A percentile compares a stretch with the other conserved stretches of the same genome.
These are phyloP conservation scores for Mastomys natalensis DNA, from an alignment of 2,113 vertebrate species.

Conservation along the genomic window DNA sequence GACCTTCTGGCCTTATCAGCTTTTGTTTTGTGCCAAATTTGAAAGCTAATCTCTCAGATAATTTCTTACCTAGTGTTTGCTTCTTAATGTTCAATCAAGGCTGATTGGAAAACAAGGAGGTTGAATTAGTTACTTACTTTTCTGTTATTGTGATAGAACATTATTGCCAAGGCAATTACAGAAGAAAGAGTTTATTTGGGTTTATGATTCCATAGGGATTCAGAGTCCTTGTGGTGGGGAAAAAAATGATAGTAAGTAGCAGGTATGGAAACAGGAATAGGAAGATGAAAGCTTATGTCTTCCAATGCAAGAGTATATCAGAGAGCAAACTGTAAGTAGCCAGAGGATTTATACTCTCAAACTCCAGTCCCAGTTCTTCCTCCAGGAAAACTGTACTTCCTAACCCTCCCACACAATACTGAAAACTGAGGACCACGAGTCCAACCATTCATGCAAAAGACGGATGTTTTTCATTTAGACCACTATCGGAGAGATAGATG, in stretches of 20 bases:
- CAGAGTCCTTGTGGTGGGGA: background rate
- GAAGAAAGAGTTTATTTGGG: background rate
- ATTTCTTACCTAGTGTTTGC: background rate
- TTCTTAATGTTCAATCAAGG: background rate
- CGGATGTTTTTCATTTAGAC: background rate
- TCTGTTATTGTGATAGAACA: background rate
- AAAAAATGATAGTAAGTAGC: background rate
- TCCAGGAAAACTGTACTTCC: background rate
- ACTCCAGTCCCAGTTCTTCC: background rate
- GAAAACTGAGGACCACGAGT: background rate
- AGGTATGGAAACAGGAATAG: fast-evolving
- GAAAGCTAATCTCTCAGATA: background rate
- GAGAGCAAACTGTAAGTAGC: background rate
- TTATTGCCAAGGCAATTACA: background rate
- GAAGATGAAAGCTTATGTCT: background rate
- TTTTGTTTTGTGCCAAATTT: background rate
- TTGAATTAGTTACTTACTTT: background rate
- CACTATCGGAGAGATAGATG: background rate
- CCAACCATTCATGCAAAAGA: background rate
- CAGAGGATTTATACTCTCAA: background rate
- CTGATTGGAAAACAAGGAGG: background rate
- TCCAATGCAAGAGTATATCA: background rate
- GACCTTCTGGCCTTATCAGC: background rate
- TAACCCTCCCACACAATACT: background rate
- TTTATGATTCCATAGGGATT: background rate